Evolutionary conservation across 1,140 invertebrate genomes (phyloP), one percentile per base, ranked within the genome.

Genomic region (Euborellia annulipes): DNA sequence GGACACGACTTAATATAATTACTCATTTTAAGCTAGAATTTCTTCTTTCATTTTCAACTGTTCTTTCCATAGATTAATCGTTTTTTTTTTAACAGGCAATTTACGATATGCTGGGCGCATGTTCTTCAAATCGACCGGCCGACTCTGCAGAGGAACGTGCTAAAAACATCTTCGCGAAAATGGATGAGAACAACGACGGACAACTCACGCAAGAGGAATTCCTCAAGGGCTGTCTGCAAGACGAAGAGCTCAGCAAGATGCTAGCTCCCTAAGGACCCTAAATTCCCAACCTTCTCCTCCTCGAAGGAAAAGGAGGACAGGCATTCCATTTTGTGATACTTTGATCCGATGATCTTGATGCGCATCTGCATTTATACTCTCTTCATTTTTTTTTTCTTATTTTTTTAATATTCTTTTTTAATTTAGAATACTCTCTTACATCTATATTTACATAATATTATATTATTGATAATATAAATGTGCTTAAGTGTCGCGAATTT

Each of bases 101-200:
- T 65, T 98, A 98, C 66, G 91, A 96, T 64, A 98, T 98, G 92
- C 68, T 94, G 57, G 89, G 93, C 36, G 84, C 90, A 45, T 90
- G 88, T 69, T 90, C 88, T 54, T 88, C 86, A 62, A 93, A 90
- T 66, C 70, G 85, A 54, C 86, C 87, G 19, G 82, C 85, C 32
- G 87, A 91, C 63, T 88, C 85, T 14, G 90, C 95, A 11, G 89
- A 96, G 60, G 91, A 97, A 60, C 72, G 94, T 53, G 93, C 94
- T 48, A 91, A 93, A 68, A 95, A 93, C 64, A 98, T 98, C 53
- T 99, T 98, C 67, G 85, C 87, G 38, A 97, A 97, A 68, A 97
- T 98, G 93, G 94, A 98, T 62, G 84, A 91, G 62, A 97, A 98
- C 72, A 91, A 91, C 66, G 94, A 98, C 66, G 92, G 92, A 37